Percentiles rank a stretch among this genome's conserved stretches.
These are phyloP conservation scores for Eupleurogrammus muticus DNA, from an alignment of 2,797 vertebrate species.

Conservation along the genomic window DNA sequence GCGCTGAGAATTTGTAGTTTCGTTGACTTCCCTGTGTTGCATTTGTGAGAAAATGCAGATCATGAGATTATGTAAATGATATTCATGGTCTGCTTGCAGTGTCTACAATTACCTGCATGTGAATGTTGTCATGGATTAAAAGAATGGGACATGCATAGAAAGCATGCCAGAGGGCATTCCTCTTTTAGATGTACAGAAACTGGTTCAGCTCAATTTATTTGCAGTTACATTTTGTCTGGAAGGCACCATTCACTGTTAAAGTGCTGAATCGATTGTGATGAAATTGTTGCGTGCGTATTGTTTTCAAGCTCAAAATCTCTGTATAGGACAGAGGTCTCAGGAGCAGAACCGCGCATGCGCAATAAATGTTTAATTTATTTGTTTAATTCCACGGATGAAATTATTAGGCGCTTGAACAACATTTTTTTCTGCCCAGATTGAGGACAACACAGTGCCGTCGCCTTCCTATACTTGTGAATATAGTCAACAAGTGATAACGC, in stretches of 20 bases:
- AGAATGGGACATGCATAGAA: neutral
- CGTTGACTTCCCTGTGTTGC: neutral
- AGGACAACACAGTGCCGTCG: neutral
- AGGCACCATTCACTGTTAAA: neutral
- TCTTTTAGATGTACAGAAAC: neutral
- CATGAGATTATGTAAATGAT: neutral
- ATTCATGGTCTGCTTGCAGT: neutral
- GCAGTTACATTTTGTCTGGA: neutral
- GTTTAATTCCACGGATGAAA: fast-evolving
- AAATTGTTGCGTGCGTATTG: neutral
- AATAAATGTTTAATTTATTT: too few species aligned
- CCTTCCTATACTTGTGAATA: fast-evolving
- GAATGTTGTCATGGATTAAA: neutral
- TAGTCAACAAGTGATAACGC: too few species aligned
- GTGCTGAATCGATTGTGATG: too few species aligned
- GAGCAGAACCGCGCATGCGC: conserved; percentile 20
- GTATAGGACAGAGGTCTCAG: neutral
- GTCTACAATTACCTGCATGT: neutral
- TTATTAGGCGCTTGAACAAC: fast-evolving
- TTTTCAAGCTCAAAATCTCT: neutral
- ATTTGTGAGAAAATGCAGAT: neutral
- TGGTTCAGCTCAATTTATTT: neutral
- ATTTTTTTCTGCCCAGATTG: fast-evolving
- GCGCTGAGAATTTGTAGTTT: neutral
- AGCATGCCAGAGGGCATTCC: neutral